Percentiles rank a stretch among this genome's conserved stretches.
These are phyloP conservation scores for Drosophila melanogaster DNA, from an alignment of 1,140 invertebrate species.

Conservation along the genomic window Release_6_plus_ISO1_MT NT_033779.5:21862001-21862500, in stretches of 20 bases:
- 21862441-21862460: too few species aligned
- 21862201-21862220: slow-evolving; percentile 8
- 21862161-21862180: slow-evolving; percentile 38
- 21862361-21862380: too few species aligned
- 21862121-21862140: slow-evolving; percentile 33
- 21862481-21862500: too few species aligned
- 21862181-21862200: slow-evolving; percentile 33
- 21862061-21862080: slow-evolving; percentile 30
- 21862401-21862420: too few species aligned
- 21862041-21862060: slow-evolving; percentile 46
- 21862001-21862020: slow-evolving; percentile 70
- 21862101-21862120: slow-evolving; percentile 43
- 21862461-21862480: too few species aligned
- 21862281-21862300: too few species aligned
- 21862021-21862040: slow-evolving; percentile 69
- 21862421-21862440: too few species aligned
- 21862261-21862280: neutral
- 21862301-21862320: too few species aligned
- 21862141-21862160: slow-evolving; percentile 28
- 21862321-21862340: too few species aligned
- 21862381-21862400: too few species aligned
- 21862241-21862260: neutral
- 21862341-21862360: too few species aligned
- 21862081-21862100: slow-evolving; percentile 16
- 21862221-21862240: neutral